Base-by-base conservation (phyloP, 1,140 invertebrate genomes). In the Drosophila repletoides region DNA sequence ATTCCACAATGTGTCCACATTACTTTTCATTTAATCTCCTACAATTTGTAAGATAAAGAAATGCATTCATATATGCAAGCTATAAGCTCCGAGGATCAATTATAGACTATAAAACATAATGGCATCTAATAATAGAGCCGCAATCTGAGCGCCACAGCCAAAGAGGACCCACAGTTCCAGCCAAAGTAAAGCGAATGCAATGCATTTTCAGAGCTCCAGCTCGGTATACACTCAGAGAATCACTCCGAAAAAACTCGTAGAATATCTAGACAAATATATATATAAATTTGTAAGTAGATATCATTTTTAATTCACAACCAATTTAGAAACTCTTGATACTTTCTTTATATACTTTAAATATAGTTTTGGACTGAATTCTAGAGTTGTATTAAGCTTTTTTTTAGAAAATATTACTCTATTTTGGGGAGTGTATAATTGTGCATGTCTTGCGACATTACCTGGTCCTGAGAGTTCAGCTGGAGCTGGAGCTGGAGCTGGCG, bases 71-170 rank as follows among this genome's bases (percentile, higher is more conserved):
- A 22, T 45, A 17, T 41, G 71, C 73, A 66, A 68, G 74, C 64
- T 52, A n/a, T n/a, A 70, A 83, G 79, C 79, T 69, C 86, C 63
- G 69, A 80, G 86, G 80, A 88, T 88, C 86, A 88, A 88, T 88
- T 88, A 88, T 89, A 76, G 86, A 75, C 86, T 87, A 88, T 88
- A 88, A 88, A 88, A 89, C 66, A 72, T 88, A 88, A 88, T 88
- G 87, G 77, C 76, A 69, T 79, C 73, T 88, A 89, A 88, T 88
- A 77, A 88, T 88, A 87, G 86, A 88, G 86, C 65, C 53, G 64
- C 68, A 77, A 87, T 73, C 76, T 86, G 72, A 68, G 56, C 77
- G 38, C 38, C 36, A 61, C 61, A 68, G 41, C 52, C 55, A 70
- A 48, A 58, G 52, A 55, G 34, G 28, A 15, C 41, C 22, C 41